Evolutionary conservation across 2,888 invertebrate genomes (phyloP), one percentile per base, ranked within the genome.

Genomic region (Parnassius apollo): DNA sequence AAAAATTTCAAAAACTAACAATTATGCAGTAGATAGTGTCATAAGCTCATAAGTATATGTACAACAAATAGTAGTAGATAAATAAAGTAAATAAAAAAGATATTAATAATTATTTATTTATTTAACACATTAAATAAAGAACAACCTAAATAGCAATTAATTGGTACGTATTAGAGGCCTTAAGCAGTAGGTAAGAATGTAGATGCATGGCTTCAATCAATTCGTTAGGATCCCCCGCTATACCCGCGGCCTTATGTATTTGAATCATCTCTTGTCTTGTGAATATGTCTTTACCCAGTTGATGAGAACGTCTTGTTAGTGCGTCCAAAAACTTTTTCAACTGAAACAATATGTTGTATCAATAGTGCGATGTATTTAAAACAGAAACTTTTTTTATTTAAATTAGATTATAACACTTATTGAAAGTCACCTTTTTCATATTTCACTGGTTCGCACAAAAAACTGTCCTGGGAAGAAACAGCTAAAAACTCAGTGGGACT

Each of bases 111-210:
- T n/a, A 46, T 46, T n/a, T n/a, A 12, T 46, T n/a, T 46, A 46
- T n/a, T n/a, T 7, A 49, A 49, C 13, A 49, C 13, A 18, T 12
- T 9, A 9, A 9, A 49, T 13, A 59, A 42, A 25, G 13, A 42
- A n/a, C n/a, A 51, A 56, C 54, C 80, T 80, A 90, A 64, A 87
- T 71, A 48, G 85, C 80, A 69, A 91, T 80, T 53, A 92, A 75
- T 85, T 96, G 95, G 76, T 96, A 97, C 58, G 94, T 88, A 76
- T 95, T 94, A 13, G 94, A 93, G 1, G 95, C 96, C 84, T 96
- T 97, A 76, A 97, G 95, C 68, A 98, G 88, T 68, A 98, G 89
- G 86, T 95, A 96, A 10, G 98, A 98, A 81, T 97, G 96, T 72
- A 95, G 93, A 81, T 98, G 98, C 71, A 98, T 93, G 46, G 95